These are phyloP conservation scores for Tachuris rubrigastra DNA, from an alignment of 2,113 vertebrate species.

Conservation along the genomic window DNA sequence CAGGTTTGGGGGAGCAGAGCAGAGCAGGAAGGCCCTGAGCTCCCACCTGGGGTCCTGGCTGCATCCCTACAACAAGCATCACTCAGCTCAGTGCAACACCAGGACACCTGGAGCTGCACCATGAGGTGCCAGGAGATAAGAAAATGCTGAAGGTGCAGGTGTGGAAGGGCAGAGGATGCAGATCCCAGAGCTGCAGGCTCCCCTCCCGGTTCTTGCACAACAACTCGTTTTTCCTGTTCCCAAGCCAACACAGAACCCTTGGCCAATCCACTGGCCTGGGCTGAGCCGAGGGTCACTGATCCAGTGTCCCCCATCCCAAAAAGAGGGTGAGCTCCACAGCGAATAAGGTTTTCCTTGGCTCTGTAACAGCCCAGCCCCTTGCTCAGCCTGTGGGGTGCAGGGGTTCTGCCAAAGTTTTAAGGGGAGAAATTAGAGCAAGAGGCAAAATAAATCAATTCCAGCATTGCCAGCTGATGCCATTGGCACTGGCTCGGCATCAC, in stretches of 20 bases:
- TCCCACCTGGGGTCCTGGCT: background rate
- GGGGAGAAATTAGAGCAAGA: background rate
- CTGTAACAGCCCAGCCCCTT: fast-evolving
- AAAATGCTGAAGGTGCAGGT: background rate
- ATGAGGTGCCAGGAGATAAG: background rate
- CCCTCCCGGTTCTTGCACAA: background rate
- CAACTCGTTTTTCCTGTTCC: background rate
- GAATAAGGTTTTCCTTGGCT: fast-evolving
- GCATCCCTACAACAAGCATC: background rate
- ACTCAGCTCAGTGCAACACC: background rate
- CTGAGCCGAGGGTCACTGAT: background rate
- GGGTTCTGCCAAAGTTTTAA: background rate
- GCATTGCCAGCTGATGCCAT: background rate
- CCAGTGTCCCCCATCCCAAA: background rate
- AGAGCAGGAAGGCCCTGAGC: background rate
- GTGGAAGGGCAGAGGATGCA: background rate
- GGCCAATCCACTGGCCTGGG: background rate
- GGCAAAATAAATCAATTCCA: background rate
- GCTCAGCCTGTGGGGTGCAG: fast-evolving
- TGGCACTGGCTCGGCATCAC: background rate
- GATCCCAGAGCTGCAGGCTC: background rate
- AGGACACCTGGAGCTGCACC: background rate
- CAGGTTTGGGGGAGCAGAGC: background rate
- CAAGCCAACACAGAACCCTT: background rate
- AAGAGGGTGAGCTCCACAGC: fast-evolving